Conservation (phyloP, 1,140 invertebrate genomes). For the Stegodyphus mimosarum region DNA sequence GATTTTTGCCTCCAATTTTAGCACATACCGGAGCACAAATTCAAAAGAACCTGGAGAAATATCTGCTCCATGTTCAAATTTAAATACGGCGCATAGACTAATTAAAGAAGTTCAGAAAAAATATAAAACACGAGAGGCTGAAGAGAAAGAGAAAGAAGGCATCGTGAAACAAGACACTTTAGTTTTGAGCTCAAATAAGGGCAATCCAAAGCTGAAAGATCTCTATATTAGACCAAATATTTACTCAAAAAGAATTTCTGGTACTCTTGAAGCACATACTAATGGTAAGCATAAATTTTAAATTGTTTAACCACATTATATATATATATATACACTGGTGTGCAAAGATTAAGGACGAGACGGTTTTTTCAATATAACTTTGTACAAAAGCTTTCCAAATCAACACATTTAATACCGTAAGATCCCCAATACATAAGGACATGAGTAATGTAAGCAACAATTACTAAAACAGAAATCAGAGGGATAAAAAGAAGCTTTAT, state of each 20-base stretch:
- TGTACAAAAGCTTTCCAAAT: too few relatives aligned
- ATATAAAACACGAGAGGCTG: constrained; percentile 97
- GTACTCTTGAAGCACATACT: constrained; percentile 89
- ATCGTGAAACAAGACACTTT: constrained; percentile 98
- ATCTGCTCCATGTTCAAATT: constrained; percentile 92
- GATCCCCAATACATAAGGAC: too few relatives aligned
- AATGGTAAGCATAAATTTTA: constrained; percentile 77
- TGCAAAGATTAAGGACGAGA: too few relatives aligned
- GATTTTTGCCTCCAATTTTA: too few relatives aligned
- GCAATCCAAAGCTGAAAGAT: constrained; percentile 98
- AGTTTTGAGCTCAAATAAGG: constrained; percentile 94
- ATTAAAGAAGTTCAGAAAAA: constrained; percentile 99
- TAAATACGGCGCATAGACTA: constrained; percentile 95
- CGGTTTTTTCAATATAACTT: too few relatives aligned
- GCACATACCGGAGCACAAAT: constrained; percentile 98
- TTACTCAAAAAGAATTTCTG: constrained; percentile 92
- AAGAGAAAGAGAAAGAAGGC: constrained; percentile 96
- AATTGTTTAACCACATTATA: neutral
- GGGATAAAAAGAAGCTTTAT: too few relatives aligned
- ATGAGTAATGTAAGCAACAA: too few relatives aligned
- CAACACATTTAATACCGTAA: too few relatives aligned
- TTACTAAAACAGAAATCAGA: too few relatives aligned
- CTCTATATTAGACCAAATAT: constrained; percentile 98
- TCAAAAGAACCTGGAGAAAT: constrained; percentile 97
- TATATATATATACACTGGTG: too few relatives aligned